Conservation (phyloP, 2,113 vertebrate species). For the Chloropsis cyanopogon region DNA sequence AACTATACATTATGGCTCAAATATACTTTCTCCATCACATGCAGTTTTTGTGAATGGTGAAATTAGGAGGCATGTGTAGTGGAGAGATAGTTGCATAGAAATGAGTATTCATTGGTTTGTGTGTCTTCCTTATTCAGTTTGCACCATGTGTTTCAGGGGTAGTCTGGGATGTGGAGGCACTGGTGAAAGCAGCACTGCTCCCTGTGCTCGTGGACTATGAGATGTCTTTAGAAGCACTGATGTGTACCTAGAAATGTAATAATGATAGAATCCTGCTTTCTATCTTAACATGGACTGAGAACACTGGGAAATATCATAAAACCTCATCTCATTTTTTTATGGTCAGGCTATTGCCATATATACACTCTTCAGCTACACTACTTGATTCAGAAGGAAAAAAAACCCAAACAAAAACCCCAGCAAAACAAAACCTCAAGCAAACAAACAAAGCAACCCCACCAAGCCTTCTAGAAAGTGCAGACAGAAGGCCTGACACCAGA, state of each 20-base stretch:
- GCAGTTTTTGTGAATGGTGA: neutral
- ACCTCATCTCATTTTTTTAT: neutral
- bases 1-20: neutral
- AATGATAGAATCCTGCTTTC: neutral
- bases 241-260: neutral
- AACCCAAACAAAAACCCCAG: fast-evolving
- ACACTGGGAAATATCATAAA: neutral
- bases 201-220: fast-evolving
- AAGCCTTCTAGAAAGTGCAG: neutral
- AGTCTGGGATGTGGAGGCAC: neutral
- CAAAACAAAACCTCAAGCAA: neutral
- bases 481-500: neutral
- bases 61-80: neutral
- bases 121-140: neutral
- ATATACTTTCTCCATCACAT: neutral
- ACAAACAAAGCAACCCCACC: neutral
- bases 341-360: neutral
- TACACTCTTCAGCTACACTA: neutral
- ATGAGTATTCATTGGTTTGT: neutral
- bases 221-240: neutral
- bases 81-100: neutral
- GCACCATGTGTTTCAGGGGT: neutral
- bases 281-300: neutral
- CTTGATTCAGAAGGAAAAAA: neutral
- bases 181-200: neutral